phyloP scores from a whole-genome alignment of 2,113 vertebrate species.

The Xerus inauris region DNA sequence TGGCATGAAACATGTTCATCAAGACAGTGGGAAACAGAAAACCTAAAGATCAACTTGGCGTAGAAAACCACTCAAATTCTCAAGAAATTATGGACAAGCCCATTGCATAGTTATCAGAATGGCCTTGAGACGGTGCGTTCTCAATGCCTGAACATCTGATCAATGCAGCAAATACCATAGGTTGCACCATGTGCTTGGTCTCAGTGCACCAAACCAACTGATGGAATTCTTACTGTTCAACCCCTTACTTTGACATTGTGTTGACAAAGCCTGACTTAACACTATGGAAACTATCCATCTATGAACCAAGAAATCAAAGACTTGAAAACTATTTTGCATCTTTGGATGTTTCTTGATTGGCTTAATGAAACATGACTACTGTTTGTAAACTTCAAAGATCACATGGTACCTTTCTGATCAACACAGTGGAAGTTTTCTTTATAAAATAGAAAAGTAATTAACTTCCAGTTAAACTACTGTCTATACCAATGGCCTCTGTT shows the following conservation, averaged over 20 bases:
- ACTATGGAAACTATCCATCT: conserved; percentile 26
- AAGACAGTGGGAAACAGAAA: conserved; percentile 2
- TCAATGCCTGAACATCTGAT: background rate
- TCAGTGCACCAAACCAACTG: background rate
- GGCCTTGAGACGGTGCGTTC: background rate
- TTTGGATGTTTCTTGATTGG: conserved; percentile 67
- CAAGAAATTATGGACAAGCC: conserved; percentile 41
- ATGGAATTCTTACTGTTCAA: background rate
- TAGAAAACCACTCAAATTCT: conserved; percentile 21
- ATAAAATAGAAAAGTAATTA: conserved; percentile 14
- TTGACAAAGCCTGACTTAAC: conserved; percentile 42
- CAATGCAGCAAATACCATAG: background rate
- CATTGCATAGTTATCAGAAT: conserved; percentile 52
- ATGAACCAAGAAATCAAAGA: background rate
- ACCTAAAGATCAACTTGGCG: conserved; percentile 18
- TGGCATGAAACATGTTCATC: background rate
- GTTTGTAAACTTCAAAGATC: conserved; percentile 38
- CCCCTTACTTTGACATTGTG: background rate
- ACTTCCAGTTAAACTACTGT: background rate
- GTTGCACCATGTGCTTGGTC: background rate
- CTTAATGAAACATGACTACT: background rate
- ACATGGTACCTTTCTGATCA: background rate
- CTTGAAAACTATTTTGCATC: conserved; percentile 31
- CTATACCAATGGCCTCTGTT: background rate
- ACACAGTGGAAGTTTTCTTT: background rate